A percentile compares a stretch with the other conserved stretches of the same genome.
Evolutionary conservation across 92 coral and sea anemone species (phyloP).

Genomic region (Phymanthus crucifer): DNA sequence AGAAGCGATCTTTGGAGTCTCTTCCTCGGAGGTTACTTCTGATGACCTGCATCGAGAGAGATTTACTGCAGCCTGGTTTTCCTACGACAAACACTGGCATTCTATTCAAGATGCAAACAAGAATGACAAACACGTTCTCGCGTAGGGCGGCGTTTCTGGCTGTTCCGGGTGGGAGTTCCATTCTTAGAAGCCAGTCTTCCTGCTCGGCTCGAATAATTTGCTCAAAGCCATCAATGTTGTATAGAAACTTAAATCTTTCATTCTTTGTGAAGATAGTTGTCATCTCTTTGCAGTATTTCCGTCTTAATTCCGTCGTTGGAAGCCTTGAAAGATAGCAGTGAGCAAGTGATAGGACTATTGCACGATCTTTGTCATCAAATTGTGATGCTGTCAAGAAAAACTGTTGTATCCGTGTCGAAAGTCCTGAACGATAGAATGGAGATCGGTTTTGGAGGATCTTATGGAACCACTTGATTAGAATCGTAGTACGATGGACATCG

Average conservation of each 20-base stretch:
- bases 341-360: constrained; percentile 84
- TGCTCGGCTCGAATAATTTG: constrained; percentile 87
- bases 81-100: constrained; percentile 98
- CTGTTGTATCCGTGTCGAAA: constrained; percentile 20
- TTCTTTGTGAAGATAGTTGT: constrained; percentile 41
- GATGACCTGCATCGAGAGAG: constrained; percentile 93
- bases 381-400: constrained; percentile 26
- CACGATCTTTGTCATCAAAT: constrained; percentile 1
- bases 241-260: not conserved
- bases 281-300: constrained; percentile 58
- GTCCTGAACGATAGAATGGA: constrained; percentile 9
- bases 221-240: constrained; percentile 43
- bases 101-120: constrained; percentile 89
- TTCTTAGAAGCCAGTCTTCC: constrained; percentile 88
- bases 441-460: constrained; percentile 42
- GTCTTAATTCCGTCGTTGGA: constrained; percentile 61
- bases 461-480: constrained; percentile 79
- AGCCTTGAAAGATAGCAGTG: constrained; percentile 94
- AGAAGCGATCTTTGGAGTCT: constrained; percentile 77
- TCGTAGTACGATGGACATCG: constrained; percentile 79
- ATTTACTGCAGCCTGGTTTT: constrained; percentile 98
- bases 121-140: constrained; percentile 92
- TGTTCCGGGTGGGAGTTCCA: constrained; percentile 97
- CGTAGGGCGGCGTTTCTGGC: constrained; percentile 97
- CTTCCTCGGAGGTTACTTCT: constrained; percentile 91